Percentiles rank a stretch among this genome's conserved stretches.
Conservation (phyloP, 2,113 vertebrate genomes). For the Lampris incognitus region DNA sequence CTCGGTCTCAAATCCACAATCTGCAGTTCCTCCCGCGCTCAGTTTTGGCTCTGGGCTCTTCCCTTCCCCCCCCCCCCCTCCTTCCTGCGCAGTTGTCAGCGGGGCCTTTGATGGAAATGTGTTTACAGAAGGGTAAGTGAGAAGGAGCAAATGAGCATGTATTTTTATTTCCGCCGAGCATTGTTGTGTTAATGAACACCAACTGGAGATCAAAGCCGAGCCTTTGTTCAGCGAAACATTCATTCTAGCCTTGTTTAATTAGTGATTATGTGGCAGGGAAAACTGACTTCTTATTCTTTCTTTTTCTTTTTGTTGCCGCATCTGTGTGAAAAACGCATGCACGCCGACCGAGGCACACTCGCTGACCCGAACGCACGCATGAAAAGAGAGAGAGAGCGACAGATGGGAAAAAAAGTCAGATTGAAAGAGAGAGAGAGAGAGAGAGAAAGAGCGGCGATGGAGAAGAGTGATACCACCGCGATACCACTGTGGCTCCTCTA, state of each 20-base stretch:
- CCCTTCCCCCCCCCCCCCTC: constrained; percentile 21
- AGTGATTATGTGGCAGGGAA: not conserved
- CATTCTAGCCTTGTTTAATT: constrained; percentile 39
- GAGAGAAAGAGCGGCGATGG: constrained; percentile 13
- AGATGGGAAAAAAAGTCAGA: not conserved
- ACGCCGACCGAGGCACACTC: not conserved
- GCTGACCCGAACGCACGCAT: not conserved
- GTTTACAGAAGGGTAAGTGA: constrained; percentile 28
- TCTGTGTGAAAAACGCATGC: constrained; percentile 8
- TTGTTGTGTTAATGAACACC: constrained; percentile 37
- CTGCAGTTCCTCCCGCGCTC: constrained; percentile 29
- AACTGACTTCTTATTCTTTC: not conserved
- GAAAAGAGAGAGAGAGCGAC: constrained; percentile 2
- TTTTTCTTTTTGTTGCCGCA: constrained; percentile 1
- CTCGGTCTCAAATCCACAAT: constrained; percentile 14
- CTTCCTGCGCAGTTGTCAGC: constrained; percentile 22
- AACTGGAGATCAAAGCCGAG: constrained; percentile 38
- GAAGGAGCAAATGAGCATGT: constrained; percentile 27
- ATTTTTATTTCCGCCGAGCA: constrained; percentile 26
- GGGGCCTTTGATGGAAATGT: constrained; percentile 45
- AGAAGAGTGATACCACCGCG: constrained; percentile 34
- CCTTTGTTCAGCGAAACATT: constrained; percentile 43
- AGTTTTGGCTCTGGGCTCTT: constrained; percentile 39
- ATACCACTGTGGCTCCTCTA: constrained; percentile 44
- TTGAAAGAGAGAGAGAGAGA: not conserved